These are phyloP conservation scores for Eriocheir sinensis DNA, from an alignment of 1,140 invertebrate genomes.

Conservation along the genomic window DNA sequence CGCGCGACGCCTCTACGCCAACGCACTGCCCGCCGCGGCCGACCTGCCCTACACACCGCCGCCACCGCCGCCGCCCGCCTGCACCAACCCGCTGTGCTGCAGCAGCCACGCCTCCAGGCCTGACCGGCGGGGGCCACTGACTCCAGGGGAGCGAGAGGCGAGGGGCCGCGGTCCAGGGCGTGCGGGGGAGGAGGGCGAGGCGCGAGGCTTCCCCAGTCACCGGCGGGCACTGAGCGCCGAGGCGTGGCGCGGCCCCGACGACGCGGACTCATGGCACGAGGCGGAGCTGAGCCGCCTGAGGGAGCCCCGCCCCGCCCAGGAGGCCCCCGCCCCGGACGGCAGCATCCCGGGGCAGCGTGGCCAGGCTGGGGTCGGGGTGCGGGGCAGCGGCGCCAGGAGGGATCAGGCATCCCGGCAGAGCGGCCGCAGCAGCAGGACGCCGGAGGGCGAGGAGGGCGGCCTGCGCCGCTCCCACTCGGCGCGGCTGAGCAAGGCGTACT, in stretches of 20 bases:
- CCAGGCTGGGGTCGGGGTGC: slow-evolving; percentile 30
- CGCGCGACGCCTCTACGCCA: slow-evolving; percentile 40
- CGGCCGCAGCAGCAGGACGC: slow-evolving; percentile 25
- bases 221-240: slow-evolving; percentile 66
- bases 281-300: slow-evolving; percentile 48
- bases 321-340: not conserved
- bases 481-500: slow-evolving; percentile 59
- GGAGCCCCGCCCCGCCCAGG: not conserved
- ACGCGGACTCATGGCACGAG: slow-evolving; percentile 66
- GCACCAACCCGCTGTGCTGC: slow-evolving; percentile 42
- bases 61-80: slow-evolving; percentile 11
- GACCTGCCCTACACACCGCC: not conserved
- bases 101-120: slow-evolving; percentile 39
- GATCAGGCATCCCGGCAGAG: slow-evolving; percentile 53
- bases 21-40: slow-evolving; percentile 12
- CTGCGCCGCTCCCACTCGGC: not conserved
- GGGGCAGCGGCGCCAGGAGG: slow-evolving; percentile 59
- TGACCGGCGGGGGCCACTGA: not conserved
- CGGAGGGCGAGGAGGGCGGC: not conserved
- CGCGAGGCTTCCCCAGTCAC: slow-evolving; percentile 55
- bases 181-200: slow-evolving; percentile 20
- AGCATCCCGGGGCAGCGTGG: not conserved
- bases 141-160: not conserved
- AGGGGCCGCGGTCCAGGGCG: not conserved
- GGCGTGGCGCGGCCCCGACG: slow-evolving; percentile 64